Percentiles rank a stretch among this genome's conserved stretches.
Evolutionary conservation across 2,797 vertebrate species (phyloP).

Genomic region (Rhabdophis nuchalis): DNA sequence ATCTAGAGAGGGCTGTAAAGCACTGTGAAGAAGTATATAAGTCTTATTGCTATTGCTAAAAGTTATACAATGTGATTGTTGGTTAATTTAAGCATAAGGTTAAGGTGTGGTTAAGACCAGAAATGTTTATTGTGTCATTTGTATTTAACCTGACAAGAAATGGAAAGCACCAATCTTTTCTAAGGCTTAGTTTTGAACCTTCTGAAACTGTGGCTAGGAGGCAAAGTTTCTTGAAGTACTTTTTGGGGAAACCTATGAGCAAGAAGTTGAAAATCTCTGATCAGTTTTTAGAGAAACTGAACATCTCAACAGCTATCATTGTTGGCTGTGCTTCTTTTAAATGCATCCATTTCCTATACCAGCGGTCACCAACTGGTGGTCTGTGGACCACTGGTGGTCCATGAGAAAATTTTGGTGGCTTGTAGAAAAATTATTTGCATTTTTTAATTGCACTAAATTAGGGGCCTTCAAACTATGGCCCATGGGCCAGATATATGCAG

Average conservation of each 20-base stretch:
- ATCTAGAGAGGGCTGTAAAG: no score
- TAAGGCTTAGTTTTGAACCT: rapidly evolving
- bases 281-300: not conserved
- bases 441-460: no score
- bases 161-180: not conserved
- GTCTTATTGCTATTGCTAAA: not conserved
- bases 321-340: not conserved
- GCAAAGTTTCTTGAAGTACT: not conserved
- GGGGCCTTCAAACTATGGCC: no score
- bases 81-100: not conserved
- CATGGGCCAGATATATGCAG: no score
- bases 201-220: not conserved
- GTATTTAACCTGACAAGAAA: not conserved
- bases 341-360: not conserved
- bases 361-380: no score
- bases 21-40: no score
- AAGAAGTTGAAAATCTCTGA: not conserved
- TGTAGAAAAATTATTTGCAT: no score
- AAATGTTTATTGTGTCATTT: not conserved
- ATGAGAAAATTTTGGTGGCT: no score
- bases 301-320: not conserved
- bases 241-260: not conserved
- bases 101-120: not conserved
- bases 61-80: not conserved
- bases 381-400: no score